Evolutionary conservation across 2,888 invertebrate genomes (phyloP), one percentile per base, ranked within the genome.

Genomic region (Ephialtes manifestator): DNA sequence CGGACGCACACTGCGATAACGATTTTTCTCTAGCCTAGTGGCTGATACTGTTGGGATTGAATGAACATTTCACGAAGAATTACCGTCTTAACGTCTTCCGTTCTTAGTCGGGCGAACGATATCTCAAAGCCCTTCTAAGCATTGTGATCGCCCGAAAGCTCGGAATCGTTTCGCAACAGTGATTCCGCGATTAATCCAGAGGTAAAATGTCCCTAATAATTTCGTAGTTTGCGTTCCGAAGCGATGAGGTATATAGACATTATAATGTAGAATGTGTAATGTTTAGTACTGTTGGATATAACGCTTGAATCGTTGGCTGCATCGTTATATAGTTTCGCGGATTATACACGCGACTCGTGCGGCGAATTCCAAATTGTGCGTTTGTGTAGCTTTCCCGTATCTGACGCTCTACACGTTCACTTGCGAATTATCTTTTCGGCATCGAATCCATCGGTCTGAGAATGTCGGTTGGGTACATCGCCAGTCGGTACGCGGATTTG

Each of bases 371-470:
- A 76, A 63, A 58, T 71, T 63, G 46, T 35, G 55, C 63, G 10
- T 79, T 84, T 51, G 67, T 60, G 65, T 76, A 76, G 58, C 28
- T 65, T 70, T 39, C 11, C 20, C 18, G 55, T 31, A 31, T 48
- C n/a, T 15, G 5, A 48, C n/a, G 7, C 55, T 11, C 35, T 5
- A 46, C 28, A 51, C 18, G 24, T 68, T 72, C 68, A 39, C 53
- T 15, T 24, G 46, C 43, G 70, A 84, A 84, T 84, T 78, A 75
- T 81, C 70, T 74, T 81, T 81, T 75, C 46, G 63, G 35, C 58
- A 58, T 51, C 39, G 51, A 68, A 81, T 83, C 76, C 58, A 84
- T 76, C 67, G 67, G 55, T 51, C 58, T 58, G 58, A 63, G 71
- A 76, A 77, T 80, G 43, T 63, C 48, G 24, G 24, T 18, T 11